phyloP scores from a whole-genome alignment of 2,797 vertebrate genomes.

The Labroides dimidiatus region DNA sequence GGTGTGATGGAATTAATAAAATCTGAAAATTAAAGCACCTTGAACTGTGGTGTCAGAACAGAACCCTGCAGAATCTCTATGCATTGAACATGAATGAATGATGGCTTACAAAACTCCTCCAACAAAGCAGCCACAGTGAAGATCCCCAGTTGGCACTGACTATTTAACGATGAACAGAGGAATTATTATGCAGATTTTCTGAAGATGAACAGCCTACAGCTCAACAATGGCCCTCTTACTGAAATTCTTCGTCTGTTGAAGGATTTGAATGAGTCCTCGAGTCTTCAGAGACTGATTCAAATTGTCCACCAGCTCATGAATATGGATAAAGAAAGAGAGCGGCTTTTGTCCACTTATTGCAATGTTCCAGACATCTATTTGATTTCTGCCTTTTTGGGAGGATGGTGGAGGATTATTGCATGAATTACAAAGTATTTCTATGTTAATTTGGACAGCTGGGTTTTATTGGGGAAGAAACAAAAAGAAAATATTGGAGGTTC shows the following conservation, averaged over 20 bases:
- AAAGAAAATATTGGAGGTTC: background rate
- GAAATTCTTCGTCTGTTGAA: constrained; percentile 37
- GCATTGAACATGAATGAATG: constrained; percentile 28
- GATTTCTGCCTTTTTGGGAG: constrained; percentile 29
- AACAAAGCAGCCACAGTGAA: constrained; percentile 21
- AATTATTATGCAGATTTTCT: constrained; percentile 32
- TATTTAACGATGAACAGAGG: constrained; percentile 18
- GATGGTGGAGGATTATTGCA: constrained; percentile 20
- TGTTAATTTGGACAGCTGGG: constrained; percentile 16
- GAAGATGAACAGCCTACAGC: constrained; percentile 36
- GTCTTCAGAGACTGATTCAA: constrained; percentile 42
- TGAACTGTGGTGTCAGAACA: constrained; percentile 21
- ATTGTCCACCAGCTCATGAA: constrained; percentile 59
- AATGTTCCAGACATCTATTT: constrained; percentile 33
- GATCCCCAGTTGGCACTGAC: constrained; percentile 3
- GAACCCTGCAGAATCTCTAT: background rate
- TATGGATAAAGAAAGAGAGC: constrained; percentile 47
- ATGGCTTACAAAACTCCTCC: constrained; percentile 31
- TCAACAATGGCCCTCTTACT: constrained; percentile 38
- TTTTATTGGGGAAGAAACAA: background rate
- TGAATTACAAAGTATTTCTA: constrained; percentile 12
- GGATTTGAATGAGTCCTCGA: constrained; percentile 43
- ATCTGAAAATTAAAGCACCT: background rate
- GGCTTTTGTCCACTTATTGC: constrained; percentile 43
- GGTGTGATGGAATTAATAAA: constrained; percentile 19